phyloP scores from a whole-genome alignment of 1,140 invertebrate species.

The Penaeus vannamei region DNA sequence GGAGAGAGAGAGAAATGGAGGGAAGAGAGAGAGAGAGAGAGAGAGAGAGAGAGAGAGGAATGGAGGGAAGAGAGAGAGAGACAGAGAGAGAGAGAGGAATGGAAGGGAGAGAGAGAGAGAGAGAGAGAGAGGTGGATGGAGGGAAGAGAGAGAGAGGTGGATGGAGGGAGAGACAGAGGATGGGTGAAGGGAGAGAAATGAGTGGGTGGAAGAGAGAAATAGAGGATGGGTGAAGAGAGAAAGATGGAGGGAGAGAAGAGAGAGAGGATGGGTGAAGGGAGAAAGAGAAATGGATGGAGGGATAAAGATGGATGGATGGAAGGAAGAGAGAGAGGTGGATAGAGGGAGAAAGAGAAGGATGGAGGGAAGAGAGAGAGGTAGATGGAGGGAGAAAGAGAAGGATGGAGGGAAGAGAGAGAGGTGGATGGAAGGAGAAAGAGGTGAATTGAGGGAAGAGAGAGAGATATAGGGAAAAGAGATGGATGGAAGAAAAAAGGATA shows the following conservation, averaged over 20 bases:
- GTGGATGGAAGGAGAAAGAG: too few relatives aligned
- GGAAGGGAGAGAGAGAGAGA: background rate
- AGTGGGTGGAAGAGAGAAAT: background rate
- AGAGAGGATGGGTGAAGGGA: background rate
- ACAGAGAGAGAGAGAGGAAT: background rate
- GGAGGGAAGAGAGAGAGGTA: background rate
- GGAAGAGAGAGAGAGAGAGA: background rate
- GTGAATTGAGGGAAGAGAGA: background rate
- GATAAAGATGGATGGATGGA: too few relatives aligned
- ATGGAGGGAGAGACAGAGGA: background rate
- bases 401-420: background rate
- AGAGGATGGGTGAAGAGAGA: background rate
- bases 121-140: too few relatives aligned
- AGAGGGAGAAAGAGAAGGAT: background rate
- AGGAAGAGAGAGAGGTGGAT: background rate
- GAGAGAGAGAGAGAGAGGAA: too few relatives aligned
- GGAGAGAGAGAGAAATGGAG: background rate
- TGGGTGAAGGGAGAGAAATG: background rate
- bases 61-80: background rate
- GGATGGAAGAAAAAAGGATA: too few relatives aligned
- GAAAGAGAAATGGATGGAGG: too few relatives aligned
- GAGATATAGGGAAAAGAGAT: too few relatives aligned
- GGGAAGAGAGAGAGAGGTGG: too few relatives aligned
- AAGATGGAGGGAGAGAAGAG: too few relatives aligned
- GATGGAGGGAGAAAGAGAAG: background rate